Base-by-base conservation (phyloP, 2,797 vertebrate genomes). In the Apogon talboti region DNA sequence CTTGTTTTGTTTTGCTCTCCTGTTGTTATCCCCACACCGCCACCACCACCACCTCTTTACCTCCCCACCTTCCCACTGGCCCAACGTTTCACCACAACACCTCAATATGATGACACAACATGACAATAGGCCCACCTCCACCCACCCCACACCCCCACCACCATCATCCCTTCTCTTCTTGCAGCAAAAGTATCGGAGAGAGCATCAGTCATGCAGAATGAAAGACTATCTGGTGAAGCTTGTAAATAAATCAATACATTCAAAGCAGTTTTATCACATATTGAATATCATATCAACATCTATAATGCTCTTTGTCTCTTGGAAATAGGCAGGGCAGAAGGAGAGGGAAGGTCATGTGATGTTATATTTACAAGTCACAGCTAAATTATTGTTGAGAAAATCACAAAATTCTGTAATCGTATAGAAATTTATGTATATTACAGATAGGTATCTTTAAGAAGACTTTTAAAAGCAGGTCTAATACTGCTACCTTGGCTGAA, bases 191-290 rank as follows among this genome's bases (percentile, higher is more conserved):
- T 55, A 61, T 84, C 80, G 74, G 84, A 78, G 71, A 72, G 80
- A 74, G 91, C 86, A 86, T 90, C 84, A 80, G 76, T 81, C 86
- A 74, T 59, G 86, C 68, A 84, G 73, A 79, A 74, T 71, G 87
- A 80, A 82, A 78, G 80, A 74, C 45, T 74, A 90, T 91, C 78
- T 89, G 84, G 76, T 92, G 72, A 82, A 44, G 64, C 76, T 84
- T 88, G 89, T 90, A 91, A 90, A 92, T 94, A 90, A 93, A 95
- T 94, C 91, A 85, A 90, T 94, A 88, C 56, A 87, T 92, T 92
- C 85, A 92, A 89, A 92, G 85, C 83, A 81, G 85, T 87, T 93
- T 91, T 87, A 89, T 88, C 71, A 78, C 66, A 12, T 91, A 91
- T 92, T 86, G 90, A 92, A 92, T 91, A 89, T 89, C 81, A 91